Base-by-base conservation (phyloP, 2,888 invertebrate genomes). In the Calephelis perditalis region DNA sequence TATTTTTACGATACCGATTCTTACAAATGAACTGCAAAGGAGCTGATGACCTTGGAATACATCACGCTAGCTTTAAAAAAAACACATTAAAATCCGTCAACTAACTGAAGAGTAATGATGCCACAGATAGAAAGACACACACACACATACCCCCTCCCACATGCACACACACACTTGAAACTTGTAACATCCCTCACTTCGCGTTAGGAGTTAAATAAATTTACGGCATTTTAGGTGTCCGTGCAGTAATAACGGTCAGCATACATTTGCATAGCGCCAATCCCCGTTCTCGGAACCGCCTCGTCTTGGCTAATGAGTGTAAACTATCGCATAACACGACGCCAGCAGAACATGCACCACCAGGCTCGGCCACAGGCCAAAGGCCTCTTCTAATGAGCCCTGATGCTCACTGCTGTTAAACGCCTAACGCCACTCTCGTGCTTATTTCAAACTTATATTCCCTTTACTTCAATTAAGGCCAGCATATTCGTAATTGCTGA, bases 221-320 rank as follows among this genome's bases (percentile, higher is more conserved):
- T 7, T 5, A 40, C 63, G 47, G 9, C 57, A 58, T 56, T 44
- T 52, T 65, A 67, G 60, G 10, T 47, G 43, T 37, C 62, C 56
- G 40, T 45, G 44, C 46, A 55, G 55, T 46, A 55, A 59, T 67
- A 64, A 64, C 65, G 65, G 63, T 58, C 52, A 57, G 49, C 61
- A 64, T 36, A 61, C 67, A 67, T 67, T 67, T 67, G 65, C 67
- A 67, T 67, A 65, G 58, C 63, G 63, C 63, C 63, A 60, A 60
- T 63, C 63, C 57, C 49, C 55, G 52, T 60, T 56, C 60, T 63
- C 56, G 60, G 60, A 60, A 58, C 44, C 26, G 35, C 47, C 61
- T 57, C 57, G 57, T 57, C 57, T 57, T 15, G 57, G 44, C 57
- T 57, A 45, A 52, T 52, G 52, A 52, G 52, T 52, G 52, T 52